Evolutionary conservation across 1,140 invertebrate species (phyloP).

Genomic region (Heliconius nattereri): DNA sequence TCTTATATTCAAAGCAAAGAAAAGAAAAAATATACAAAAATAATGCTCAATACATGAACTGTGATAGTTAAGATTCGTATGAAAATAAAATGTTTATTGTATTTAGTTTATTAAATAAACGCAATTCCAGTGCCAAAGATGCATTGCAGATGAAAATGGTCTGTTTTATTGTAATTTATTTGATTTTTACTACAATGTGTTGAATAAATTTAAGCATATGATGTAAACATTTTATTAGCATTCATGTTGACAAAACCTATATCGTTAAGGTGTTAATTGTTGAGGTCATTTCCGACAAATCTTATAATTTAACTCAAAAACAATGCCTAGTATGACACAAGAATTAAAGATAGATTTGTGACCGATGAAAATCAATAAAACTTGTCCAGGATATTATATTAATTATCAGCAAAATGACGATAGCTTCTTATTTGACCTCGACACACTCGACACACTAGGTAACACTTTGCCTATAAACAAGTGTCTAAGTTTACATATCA

Average conservation of each 20-base stretch:
- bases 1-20: slow-evolving; percentile 63
- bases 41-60: slow-evolving; percentile 70
- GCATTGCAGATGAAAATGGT: slow-evolving; percentile 63
- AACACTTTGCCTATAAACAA: slow-evolving; percentile 20
- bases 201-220: slow-evolving; percentile 24
- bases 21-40: slow-evolving; percentile 69
- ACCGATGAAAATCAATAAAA: slow-evolving; percentile 28
- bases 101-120: slow-evolving; percentile 71
- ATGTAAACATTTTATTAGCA: slow-evolving; percentile 45
- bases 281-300: slow-evolving; percentile 63
- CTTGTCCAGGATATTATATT: slow-evolving; percentile 34
- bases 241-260: slow-evolving; percentile 45
- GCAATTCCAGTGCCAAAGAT: slow-evolving; percentile 77
- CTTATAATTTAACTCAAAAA: slow-evolving; percentile 47
- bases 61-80: slow-evolving; percentile 68
- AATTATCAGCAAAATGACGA: slow-evolving; percentile 33
- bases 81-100: slow-evolving; percentile 59
- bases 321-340: slow-evolving; percentile 42
- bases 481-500: slow-evolving; percentile 31
- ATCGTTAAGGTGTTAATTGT: slow-evolving; percentile 48
- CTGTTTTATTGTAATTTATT: slow-evolving; percentile 29
- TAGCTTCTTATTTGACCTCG: slow-evolving; percentile 33
- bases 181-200: slow-evolving; percentile 17
- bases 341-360: slow-evolving; percentile 34
- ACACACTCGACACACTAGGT: slow-evolving; percentile 36